A percentile compares a stretch with the other conserved stretches of the same genome.
Conservation (phyloP, 2,797 vertebrate genomes). For the Myoxocephalus aenaeus region DNA sequence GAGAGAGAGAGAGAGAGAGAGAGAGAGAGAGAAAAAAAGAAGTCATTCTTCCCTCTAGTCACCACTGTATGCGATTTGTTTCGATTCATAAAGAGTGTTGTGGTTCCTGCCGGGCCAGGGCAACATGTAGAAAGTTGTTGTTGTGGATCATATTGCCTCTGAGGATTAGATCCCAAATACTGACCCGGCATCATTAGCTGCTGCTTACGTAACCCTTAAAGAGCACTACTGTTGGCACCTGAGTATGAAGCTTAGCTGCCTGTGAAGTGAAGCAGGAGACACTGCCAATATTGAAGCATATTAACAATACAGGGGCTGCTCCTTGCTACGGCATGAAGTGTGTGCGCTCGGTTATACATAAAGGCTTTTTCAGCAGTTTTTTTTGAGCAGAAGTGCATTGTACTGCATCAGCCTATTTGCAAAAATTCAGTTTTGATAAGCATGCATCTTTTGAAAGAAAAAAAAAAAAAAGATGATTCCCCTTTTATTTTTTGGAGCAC, state of each 20-base stretch:
- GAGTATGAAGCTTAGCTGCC: conserved; percentile 57
- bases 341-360: conserved; percentile 61
- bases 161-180: conserved; percentile 71
- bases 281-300: conserved; percentile 53
- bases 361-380: conserved; percentile 73
- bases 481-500: conserved; percentile 52
- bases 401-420: conserved; percentile 69
- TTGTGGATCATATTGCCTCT: conserved; percentile 64
- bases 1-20: conserved; percentile 7
- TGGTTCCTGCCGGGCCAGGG: conserved; percentile 49
- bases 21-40: conserved; percentile 6
- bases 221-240: conserved; percentile 60
- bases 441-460: conserved; percentile 59
- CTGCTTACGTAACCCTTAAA: conserved; percentile 73
- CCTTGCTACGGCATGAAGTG: conserved; percentile 60
- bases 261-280: conserved; percentile 51
- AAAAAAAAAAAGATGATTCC: conserved; percentile 39
- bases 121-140: conserved; percentile 67
- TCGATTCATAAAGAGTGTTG: conserved; percentile 61
- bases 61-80: conserved; percentile 53
- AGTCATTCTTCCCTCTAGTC: conserved; percentile 46
- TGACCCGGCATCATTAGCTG: conserved; percentile 66
- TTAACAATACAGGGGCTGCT: conserved; percentile 59
- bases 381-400: conserved; percentile 69
- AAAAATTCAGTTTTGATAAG: conserved; percentile 72